A percentile compares a stretch with the other conserved stretches of the same genome.
These are phyloP conservation scores for Elachura formosa DNA, from an alignment of 2,113 vertebrate genomes.

Conservation along the genomic window DNA sequence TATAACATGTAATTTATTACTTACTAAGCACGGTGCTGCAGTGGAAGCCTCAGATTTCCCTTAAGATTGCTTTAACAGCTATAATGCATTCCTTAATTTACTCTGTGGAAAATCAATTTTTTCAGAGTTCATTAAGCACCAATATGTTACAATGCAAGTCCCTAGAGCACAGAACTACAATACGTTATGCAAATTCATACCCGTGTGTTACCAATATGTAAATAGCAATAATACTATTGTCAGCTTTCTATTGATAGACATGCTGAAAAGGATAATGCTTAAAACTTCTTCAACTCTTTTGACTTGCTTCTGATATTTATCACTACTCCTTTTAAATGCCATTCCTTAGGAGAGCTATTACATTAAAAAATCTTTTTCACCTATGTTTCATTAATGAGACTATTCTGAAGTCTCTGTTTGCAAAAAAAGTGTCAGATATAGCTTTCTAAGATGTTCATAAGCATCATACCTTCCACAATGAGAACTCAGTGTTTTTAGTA, in stretches of 20 bases:
- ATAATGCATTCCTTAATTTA: conserved; percentile 99
- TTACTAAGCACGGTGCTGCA: conserved; percentile 97
- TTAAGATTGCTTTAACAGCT: conserved; percentile 99
- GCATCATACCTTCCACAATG: neutral
- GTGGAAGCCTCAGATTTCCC: conserved; percentile 98
- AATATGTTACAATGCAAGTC: conserved; percentile 99
- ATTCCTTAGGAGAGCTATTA: neutral
- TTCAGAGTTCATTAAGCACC: conserved; percentile 99
- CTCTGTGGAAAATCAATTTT: conserved; percentile 99
- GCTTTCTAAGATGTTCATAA: neutral
- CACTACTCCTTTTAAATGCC: neutral
- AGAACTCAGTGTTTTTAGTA: neutral
- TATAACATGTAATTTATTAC: conserved; percentile 99
- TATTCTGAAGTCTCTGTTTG: conserved; percentile 10
- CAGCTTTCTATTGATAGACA: conserved; percentile 83
- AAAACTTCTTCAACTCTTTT: conserved; percentile 56
- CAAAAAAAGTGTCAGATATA: neutral
- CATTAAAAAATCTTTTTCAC: conserved; percentile 3
- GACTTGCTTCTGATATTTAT: conserved; percentile 11
- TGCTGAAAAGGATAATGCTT: conserved; percentile 68
- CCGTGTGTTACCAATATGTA: conserved; percentile 91
- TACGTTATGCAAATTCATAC: conserved; percentile 97
- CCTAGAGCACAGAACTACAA: conserved; percentile 90
- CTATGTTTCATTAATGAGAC: neutral
- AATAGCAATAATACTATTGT: conserved; percentile 91